phyloP scores from a whole-genome alignment of 2,888 invertebrate species.

The Anticlea derivata region DNA sequence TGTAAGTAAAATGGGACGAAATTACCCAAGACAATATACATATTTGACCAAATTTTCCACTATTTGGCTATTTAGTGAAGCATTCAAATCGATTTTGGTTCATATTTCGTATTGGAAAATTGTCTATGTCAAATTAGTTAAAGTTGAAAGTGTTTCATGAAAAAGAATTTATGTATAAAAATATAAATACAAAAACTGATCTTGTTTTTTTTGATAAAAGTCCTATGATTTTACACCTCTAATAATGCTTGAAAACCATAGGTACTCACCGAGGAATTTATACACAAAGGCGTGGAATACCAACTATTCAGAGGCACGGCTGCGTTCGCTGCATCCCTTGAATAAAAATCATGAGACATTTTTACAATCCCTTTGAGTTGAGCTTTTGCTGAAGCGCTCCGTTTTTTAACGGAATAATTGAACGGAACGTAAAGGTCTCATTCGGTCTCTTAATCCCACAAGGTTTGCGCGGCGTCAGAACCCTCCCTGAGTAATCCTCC shows the following conservation, averaged over 20 bases:
- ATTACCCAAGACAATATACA: constrained; percentile 72
- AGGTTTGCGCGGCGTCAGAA: constrained; percentile 49
- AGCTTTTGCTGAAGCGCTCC: constrained; percentile 30
- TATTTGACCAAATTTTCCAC: constrained; percentile 74
- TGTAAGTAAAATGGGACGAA: constrained; percentile 46
- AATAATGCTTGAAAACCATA: too few species aligned
- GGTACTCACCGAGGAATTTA: background rate
- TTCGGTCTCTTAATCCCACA: constrained; percentile 52
- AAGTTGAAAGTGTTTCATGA: constrained; percentile 71
- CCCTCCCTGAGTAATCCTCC: constrained; percentile 50
- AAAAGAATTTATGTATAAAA: constrained; percentile 76
- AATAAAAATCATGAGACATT: constrained; percentile 19
- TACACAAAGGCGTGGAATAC: background rate
- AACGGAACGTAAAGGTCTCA: constrained; percentile 45
- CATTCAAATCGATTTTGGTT: constrained; percentile 62
- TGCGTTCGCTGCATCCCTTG: constrained; percentile 8
- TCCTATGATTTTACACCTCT: too few species aligned
- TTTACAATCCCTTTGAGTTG: constrained; percentile 20
- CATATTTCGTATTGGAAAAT: constrained; percentile 56
- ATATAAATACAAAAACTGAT: constrained; percentile 53
- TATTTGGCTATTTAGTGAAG: constrained; percentile 68
- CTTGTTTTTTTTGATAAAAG: constrained; percentile 41
- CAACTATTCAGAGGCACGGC: constrained; percentile 4
- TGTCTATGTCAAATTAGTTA: constrained; percentile 73
- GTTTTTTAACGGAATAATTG: constrained; percentile 51